phyloP scores from a whole-genome alignment of 2,113 vertebrate species.

The Xenopus tropicalis region DNA sequence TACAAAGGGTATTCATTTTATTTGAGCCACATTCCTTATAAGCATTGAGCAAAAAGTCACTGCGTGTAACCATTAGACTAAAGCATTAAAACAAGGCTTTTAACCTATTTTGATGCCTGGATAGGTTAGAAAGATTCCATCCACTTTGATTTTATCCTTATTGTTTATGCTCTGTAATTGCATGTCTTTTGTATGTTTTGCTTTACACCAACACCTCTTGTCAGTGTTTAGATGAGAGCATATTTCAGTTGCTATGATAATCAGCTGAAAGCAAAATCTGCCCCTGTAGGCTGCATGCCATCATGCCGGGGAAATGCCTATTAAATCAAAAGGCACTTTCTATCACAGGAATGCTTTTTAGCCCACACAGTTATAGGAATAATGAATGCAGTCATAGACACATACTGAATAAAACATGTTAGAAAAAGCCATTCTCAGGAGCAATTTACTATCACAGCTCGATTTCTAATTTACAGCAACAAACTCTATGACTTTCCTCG shows the following conservation, averaged over 20 bases:
- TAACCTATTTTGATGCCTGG: too few relatives aligned
- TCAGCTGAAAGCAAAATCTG: not conserved
- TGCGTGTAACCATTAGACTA: not conserved
- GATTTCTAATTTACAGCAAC: not conserved
- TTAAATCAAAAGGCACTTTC: not conserved
- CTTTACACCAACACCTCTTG: not conserved
- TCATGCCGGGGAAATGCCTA: not conserved
- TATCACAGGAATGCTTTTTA: not conserved
- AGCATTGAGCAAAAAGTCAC: too few relatives aligned
- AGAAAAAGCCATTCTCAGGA: not conserved
- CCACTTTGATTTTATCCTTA: not conserved
- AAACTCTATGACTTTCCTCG: not conserved
- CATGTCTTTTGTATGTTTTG: not conserved
- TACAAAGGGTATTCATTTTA: too few relatives aligned
- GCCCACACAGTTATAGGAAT: not conserved
- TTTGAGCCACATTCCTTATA: too few relatives aligned
- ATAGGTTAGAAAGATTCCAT: too few relatives aligned
- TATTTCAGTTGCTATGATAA: not conserved
- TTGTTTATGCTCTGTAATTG: not conserved
- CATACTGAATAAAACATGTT: not conserved
- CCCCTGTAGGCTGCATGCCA: not conserved
- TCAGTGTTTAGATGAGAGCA: not conserved
- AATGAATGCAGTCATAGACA: not conserved
- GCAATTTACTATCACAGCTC: not conserved
- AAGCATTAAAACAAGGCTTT: not conserved